These are phyloP conservation scores for Xanthostigma xanthostigma DNA, from an alignment of 2,888 invertebrate genomes.

Conservation along the genomic window DNA sequence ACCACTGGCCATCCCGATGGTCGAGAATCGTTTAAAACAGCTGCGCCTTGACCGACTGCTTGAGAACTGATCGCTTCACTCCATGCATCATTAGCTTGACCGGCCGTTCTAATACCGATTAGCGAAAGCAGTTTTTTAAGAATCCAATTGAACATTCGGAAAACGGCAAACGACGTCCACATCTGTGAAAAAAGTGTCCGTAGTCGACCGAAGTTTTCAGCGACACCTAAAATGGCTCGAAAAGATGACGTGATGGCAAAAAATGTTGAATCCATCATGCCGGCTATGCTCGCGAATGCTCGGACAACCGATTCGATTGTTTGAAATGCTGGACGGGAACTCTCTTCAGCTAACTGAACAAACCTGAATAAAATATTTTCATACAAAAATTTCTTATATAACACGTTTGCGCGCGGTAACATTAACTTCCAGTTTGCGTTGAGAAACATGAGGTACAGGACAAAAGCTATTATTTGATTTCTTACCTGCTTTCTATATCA, in stretches of 20 bases:
- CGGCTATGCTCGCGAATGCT: conserved; percentile 84
- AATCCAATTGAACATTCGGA: conserved; percentile 67
- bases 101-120: conserved; percentile 40
- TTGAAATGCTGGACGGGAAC: conserved; percentile 83
- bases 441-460: too few relatives aligned
- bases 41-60: conserved; percentile 23
- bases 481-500: conserved; percentile 47
- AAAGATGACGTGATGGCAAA: conserved; percentile 92
- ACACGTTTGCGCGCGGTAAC: background rate
- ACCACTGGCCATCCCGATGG: conserved; percentile 73
- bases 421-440: too few relatives aligned
- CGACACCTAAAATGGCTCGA: conserved; percentile 86
- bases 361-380: conserved; percentile 38
- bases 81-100: conserved; percentile 25
- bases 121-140: conserved; percentile 56
- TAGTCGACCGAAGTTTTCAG: conserved; percentile 82
- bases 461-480: background rate
- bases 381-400: background rate
- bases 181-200: conserved; percentile 72
- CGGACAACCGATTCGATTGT: conserved; percentile 85
- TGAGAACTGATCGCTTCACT: conserved; percentile 29
- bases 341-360: conserved; percentile 80
- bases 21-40: conserved; percentile 25
- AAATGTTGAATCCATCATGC: conserved; percentile 95
- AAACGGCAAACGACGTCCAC: conserved; percentile 73